Conservation (phyloP, 1,140 invertebrate genomes). For the Pinna nobilis region DNA sequence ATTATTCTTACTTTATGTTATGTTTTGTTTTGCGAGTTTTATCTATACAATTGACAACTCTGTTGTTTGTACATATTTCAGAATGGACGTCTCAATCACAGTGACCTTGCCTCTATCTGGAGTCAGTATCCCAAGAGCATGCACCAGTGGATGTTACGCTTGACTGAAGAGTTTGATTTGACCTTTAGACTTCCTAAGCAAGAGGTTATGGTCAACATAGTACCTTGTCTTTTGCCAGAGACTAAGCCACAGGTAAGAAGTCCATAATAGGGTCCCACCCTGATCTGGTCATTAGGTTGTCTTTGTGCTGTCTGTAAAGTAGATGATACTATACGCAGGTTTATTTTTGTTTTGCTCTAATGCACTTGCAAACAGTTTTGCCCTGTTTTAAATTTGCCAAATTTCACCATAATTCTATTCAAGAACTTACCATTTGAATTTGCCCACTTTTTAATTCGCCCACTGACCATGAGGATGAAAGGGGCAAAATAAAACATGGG, state of each 20-base stretch:
- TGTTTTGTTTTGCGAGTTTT: no score
- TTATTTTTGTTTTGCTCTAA: no score
- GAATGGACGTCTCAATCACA: slow-evolving; percentile 68
- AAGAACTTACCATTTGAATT: no score
- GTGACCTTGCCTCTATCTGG: slow-evolving; percentile 68
- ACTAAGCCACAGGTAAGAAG: slow-evolving; percentile 61
- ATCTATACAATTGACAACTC: background rate
- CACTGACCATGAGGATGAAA: no score
- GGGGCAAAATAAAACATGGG: no score
- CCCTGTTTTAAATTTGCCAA: no score
- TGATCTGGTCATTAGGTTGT: no score
- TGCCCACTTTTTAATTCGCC: no score
- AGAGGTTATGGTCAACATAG: slow-evolving; percentile 65
- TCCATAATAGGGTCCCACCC: background rate
- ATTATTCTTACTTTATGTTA: background rate
- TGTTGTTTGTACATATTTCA: slow-evolving; percentile 33
- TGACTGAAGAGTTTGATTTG: slow-evolving; percentile 74
- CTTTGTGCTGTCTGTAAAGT: no score
- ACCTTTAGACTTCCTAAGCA: slow-evolving; percentile 62
- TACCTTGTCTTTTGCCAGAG: slow-evolving; percentile 72
- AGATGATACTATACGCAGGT: no score
- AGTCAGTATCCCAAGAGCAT: slow-evolving; percentile 59
- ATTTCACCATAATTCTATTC: no score
- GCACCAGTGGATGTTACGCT: slow-evolving; percentile 68
- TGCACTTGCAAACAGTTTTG: no score